Percentiles rank a stretch among this genome's conserved stretches.
Evolutionary conservation across 2,797 vertebrate genomes (phyloP).

Genomic region (Pampus argenteus): DNA sequence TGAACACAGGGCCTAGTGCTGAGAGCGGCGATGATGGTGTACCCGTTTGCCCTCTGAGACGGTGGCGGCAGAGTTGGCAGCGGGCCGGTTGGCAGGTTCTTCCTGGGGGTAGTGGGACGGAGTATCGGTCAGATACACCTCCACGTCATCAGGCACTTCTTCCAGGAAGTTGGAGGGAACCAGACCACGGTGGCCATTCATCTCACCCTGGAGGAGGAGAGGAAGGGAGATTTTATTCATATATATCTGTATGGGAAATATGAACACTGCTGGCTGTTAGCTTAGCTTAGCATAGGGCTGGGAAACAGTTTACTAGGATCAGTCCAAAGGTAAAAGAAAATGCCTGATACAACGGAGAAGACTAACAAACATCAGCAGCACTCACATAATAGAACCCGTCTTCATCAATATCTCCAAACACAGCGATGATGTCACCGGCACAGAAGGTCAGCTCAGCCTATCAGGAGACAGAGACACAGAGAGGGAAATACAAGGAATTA

Average conservation of each 20-base stretch:
- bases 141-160: slow-evolving; percentile 99
- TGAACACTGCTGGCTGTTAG: no score
- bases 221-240: neutral
- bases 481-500: slow-evolving; percentile 1
- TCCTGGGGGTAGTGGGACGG: slow-evolving; percentile 88
- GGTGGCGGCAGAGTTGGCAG: slow-evolving; percentile 58
- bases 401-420: slow-evolving; percentile 97
- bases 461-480: slow-evolving; percentile 50
- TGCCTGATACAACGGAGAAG: neutral
- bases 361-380: slow-evolving; percentile 42
- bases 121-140: slow-evolving; percentile 95
- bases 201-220: slow-evolving; percentile 87
- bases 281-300: no score
- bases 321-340: neutral
- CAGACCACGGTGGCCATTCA: slow-evolving; percentile 95
- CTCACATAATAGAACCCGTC: slow-evolving; percentile 99
- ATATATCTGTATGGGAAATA: no score
- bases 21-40: slow-evolving; percentile 85
- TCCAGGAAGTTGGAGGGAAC: slow-evolving; percentile 99
- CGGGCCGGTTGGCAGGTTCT: slow-evolving; percentile 71
- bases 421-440: slow-evolving; percentile 95
- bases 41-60: slow-evolving; percentile 94
- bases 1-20: slow-evolving; percentile 85
- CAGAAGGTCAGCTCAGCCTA: slow-evolving; percentile 97
- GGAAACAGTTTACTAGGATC: neutral